phyloP scores from a whole-genome alignment of 2,797 vertebrate species.

The Rhodeus uyekii region DNA sequence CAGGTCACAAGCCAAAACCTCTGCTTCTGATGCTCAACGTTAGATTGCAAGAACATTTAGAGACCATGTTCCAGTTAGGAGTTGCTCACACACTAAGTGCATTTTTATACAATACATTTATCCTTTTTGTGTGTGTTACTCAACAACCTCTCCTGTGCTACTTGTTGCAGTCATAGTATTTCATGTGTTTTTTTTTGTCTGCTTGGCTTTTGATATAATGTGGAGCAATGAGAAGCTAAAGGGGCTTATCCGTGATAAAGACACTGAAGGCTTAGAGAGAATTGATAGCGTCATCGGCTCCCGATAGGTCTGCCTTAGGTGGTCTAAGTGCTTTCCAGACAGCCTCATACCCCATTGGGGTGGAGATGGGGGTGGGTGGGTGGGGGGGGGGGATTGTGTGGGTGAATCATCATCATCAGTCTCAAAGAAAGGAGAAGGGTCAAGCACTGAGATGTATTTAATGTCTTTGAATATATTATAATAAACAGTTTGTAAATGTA shows the following conservation, averaged over 20 bases:
- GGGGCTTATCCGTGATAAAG: constrained; percentile 48
- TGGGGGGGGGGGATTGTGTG: constrained; percentile 1
- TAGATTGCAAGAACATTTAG: neutral
- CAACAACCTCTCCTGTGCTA: neutral
- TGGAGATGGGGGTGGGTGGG: neutral
- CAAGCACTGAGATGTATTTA: neutral
- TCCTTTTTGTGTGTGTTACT: neutral
- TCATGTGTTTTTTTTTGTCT: neutral
- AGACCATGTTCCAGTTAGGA: neutral
- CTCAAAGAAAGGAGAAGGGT: constrained; percentile 12
- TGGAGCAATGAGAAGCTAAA: constrained; percentile 13
- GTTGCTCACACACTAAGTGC: neutral
- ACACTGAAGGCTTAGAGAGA: constrained; percentile 42
- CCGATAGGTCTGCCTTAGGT: constrained; percentile 29
- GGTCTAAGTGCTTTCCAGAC: constrained; percentile 6
- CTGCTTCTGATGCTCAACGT: constrained; percentile 4
- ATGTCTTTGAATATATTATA: neutral
- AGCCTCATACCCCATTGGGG: constrained; percentile 16
- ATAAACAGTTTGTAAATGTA: neutral
- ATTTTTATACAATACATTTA: neutral
- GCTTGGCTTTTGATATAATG: neutral
- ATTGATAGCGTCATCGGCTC: constrained; percentile 27
- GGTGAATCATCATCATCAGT: constrained; percentile 24
- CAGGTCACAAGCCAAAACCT: neutral
- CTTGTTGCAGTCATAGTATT: neutral